Base-by-base conservation (phyloP, 1,140 invertebrate genomes). In the Thaumetopoea pityocampa region DNA sequence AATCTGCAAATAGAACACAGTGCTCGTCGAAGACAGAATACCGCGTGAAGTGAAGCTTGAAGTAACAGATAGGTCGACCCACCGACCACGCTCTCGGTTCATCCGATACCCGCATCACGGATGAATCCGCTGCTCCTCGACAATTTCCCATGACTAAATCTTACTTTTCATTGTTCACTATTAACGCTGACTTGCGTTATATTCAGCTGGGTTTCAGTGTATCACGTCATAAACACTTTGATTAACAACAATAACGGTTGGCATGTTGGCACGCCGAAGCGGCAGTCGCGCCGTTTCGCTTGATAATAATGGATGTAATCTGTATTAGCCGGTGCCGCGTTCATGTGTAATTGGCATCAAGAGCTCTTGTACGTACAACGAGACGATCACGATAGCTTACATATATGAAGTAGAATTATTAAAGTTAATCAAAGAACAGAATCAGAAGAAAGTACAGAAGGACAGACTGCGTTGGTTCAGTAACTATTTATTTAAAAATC, bases 31-130 rank as follows among this genome's bases (percentile, higher is more conserved):
- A 46, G 40, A 46, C 46, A 41, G 48, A 51, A 41, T 16, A 35
- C 27, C 27, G 28, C 19, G 52, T 22, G 28, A 47, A 51, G 38
- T 23, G 48, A 46, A 59, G 50, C 46, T 50, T 57, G 43, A 63
- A 67, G 28, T 27, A 23, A 45, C 50, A 52, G 59, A 67, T 67
- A 66, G 42, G 24, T 38, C 32, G 24, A 28, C 27, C 11, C n/a
- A n/a, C 12, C 44, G 24, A 14, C 10, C 23, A 33, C 26, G 29
- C 34, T 32, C 30, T 33, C 30, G 41, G 16, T 18, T 43, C 34
- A 35, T 32, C 14, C 22, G 26, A 50, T 50, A 34, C 8, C 17
- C 38, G 14, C 38, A 38, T 34, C 8, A 12, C 14, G 17, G 30
- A 24, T 46, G 10, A 17, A 37, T 29, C 17, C 26, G 16, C 14